A percentile compares a stretch with the other conserved stretches of the same genome.
Conservation (phyloP, 2,113 vertebrate species). For the Ursus arctos region DNA sequence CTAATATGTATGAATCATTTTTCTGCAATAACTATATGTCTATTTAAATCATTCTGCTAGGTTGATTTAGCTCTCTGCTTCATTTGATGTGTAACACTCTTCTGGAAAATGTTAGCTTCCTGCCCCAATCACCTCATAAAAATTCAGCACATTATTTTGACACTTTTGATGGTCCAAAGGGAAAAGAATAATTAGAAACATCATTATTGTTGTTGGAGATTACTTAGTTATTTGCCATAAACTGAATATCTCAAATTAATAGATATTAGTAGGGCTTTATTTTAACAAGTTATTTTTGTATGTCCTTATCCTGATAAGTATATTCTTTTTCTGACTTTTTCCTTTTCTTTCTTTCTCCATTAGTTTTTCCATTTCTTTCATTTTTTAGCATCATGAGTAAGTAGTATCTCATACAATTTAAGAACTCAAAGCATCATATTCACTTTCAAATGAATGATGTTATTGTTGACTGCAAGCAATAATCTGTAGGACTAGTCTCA, state of each 20-base stretch:
- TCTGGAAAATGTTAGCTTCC: neutral
- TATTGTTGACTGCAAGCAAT: neutral
- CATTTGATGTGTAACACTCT: neutral
- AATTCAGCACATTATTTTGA: neutral
- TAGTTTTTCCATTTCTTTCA: neutral
- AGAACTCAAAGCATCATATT: neutral
- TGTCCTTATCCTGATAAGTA: neutral
- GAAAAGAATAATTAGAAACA: neutral
- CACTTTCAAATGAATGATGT: neutral
- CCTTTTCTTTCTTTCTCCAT: neutral
- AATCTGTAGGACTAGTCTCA: neutral
- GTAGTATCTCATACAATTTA: neutral
- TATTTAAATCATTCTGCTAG: neutral
- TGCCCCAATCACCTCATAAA: neutral
- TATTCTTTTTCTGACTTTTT: neutral
- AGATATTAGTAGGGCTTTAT: neutral
- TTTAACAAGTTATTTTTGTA: neutral
- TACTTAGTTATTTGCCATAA: neutral
- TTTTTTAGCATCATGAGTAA: neutral
- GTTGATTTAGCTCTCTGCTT: neutral
- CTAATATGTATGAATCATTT: neutral
- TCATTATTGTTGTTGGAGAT: neutral
- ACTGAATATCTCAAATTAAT: neutral
- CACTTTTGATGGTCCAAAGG: neutral
- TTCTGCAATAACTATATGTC: neutral